Evolutionary conservation across 2,888 invertebrate species (phyloP).

Genomic region (Nyleta sp.): DNA sequence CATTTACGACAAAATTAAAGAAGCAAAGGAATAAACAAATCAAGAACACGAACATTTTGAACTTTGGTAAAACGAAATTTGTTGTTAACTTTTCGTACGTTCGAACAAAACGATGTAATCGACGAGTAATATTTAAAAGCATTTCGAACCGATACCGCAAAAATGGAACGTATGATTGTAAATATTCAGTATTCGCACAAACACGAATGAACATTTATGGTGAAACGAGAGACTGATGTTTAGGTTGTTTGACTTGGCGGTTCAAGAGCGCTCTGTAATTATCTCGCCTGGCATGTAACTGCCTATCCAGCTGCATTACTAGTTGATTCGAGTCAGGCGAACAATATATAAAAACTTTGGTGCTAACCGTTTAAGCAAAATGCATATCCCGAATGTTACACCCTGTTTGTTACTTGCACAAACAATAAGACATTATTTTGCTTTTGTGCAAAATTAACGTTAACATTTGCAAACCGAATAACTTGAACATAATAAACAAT

Average conservation of each 20-base stretch:
- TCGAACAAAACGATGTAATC: no score
- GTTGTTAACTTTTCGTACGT: no score
- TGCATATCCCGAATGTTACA: constrained; percentile 58
- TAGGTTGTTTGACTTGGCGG: constrained; percentile 82
- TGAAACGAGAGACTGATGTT: constrained; percentile 75
- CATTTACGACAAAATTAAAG: no score
- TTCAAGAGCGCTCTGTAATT: constrained; percentile 80
- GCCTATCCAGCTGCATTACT: constrained; percentile 78
- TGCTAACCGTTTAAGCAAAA: constrained; percentile 66
- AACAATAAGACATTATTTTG: constrained; percentile 40
- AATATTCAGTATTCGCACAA: constrained; percentile 67
- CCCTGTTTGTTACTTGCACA: constrained; percentile 53
- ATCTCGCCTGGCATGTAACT: constrained; percentile 81
- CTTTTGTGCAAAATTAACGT: no score
- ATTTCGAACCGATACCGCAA: constrained; percentile 29
- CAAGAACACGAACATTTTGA: no score
- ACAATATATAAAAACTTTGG: constrained; percentile 68
- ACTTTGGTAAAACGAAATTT: no score
- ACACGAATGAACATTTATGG: constrained; percentile 72
- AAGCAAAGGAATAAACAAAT: no score
- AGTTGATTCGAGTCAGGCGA: constrained; percentile 72
- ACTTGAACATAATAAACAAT: no score
- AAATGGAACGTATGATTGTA: constrained; percentile 55
- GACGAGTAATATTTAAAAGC: constrained; percentile 13
- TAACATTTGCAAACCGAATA: no score